Percentiles rank a stretch among this genome's conserved stretches.
phyloP scores from a whole-genome alignment of 2,888 invertebrate species.

The Napeogenes sylphis region DNA sequence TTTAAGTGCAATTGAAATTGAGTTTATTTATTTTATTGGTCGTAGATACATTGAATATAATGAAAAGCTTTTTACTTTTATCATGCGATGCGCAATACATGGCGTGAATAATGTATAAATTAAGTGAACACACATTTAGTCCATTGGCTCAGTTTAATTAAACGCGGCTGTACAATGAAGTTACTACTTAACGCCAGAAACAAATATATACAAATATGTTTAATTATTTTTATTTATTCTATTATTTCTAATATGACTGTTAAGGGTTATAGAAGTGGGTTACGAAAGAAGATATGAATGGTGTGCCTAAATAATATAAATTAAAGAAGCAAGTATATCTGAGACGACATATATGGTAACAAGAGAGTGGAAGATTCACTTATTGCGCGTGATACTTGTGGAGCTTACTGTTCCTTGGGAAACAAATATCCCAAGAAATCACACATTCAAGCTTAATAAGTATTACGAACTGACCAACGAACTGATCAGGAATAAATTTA shows the following conservation, averaged over 20 bases:
- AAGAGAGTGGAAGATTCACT: too few species aligned
- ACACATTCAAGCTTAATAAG: too few species aligned
- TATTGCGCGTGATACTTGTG: too few species aligned
- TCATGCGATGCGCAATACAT: slow-evolving; percentile 3
- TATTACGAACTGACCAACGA: too few species aligned
- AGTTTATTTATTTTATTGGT: not conserved
- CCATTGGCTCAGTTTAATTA: slow-evolving; percentile 19
- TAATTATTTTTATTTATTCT: not conserved
- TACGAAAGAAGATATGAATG: too few species aligned
- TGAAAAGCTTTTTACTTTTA: slow-evolving; percentile 3
- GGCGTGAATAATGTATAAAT: slow-evolving; percentile 20
- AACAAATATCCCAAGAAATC: too few species aligned
- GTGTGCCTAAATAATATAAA: too few species aligned
- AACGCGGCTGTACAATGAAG: slow-evolving; percentile 1
- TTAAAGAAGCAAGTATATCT: too few species aligned
- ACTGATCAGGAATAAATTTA: too few species aligned
- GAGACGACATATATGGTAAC: too few species aligned
- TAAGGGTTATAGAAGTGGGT: too few species aligned
- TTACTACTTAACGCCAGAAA: not conserved
- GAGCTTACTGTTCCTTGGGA: too few species aligned
- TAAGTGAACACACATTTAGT: slow-evolving; percentile 17
- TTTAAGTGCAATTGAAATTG: not conserved
- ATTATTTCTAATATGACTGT: not conserved
- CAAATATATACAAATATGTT: not conserved
- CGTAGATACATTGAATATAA: not conserved